Percentiles rank a stretch among this genome's conserved stretches.
These are phyloP conservation scores for Saxidomus purpurata DNA, from an alignment of 1,140 invertebrate species.

Conservation along the genomic window DNA sequence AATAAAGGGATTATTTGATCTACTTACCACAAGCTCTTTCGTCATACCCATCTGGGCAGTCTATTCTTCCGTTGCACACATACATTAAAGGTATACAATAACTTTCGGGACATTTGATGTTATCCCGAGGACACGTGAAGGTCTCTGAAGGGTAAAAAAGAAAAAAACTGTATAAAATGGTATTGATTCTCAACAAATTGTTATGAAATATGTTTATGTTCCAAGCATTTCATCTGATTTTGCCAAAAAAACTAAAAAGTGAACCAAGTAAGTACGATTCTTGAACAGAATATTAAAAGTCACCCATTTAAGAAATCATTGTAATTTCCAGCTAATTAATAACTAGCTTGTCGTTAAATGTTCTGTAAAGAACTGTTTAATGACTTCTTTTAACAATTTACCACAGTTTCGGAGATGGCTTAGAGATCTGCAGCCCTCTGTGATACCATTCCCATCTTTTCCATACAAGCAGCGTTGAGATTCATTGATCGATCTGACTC, in stretches of 20 bases:
- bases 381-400: neutral
- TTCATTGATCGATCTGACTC: neutral
- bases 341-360: too few species aligned
- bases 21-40: neutral
- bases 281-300: too few species aligned
- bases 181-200: too few species aligned
- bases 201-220: too few species aligned
- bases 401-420: neutral
- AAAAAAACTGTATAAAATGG: too few species aligned
- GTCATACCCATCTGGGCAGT: neutral
- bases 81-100: neutral
- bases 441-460: neutral
- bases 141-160: neutral
- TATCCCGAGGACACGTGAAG: neutral
- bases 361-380: too few species aligned
- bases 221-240: too few species aligned
- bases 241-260: too few species aligned
- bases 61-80: neutral
- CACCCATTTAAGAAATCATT: too few species aligned
- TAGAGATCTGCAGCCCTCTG: neutral
- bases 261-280: too few species aligned
- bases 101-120: neutral
- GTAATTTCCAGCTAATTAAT: too few species aligned
- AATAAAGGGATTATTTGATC: too few species aligned
- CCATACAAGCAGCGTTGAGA: neutral